Evolutionary conservation across 2,797 vertebrate species (phyloP), one percentile per base, ranked within the genome.

Genomic region (Acrossocheilus fasciatus): DNA sequence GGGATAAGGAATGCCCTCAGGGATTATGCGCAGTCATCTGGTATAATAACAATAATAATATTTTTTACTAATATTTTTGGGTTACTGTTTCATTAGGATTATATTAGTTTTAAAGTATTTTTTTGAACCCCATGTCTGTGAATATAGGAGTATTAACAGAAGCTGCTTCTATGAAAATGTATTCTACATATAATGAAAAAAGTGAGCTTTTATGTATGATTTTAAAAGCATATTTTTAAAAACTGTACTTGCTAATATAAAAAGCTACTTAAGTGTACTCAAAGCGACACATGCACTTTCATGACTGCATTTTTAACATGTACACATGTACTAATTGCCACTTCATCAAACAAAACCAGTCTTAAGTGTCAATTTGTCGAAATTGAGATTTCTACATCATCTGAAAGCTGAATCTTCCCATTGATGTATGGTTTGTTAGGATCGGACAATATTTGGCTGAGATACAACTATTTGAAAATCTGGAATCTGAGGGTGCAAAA

Each of bases 1-100:
- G 77, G 69, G 68, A 81, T 81, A 64, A 64, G 54, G 39, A 86
- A 39, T 80, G 84, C 77, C 64, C 54, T 81, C 41, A 73, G 14
- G 54, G 54, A 86, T 62, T 86, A 73, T 52, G 30, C 6, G 18
- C 52, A 36, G 0, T 81, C 68, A 12, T 30, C 68, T 72, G 84
- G 84, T 86, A 86, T 64, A 70, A 23, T 12, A 75, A 76, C 14
- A 72, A 30, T 12, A 75, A 76, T 20, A 72, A 30, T 3, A 15
- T 3, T 57, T 8, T 66, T 64, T 45, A 47, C n/a, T 23, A 66
- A 41, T 41, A 8, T 11, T 45, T 66, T 14, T 52, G 2, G n/a
- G 26, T 68, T 23, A 23, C 1, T 52, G 30, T 23, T 39, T n/a
- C 34, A 39, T 26, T 6, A 4, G 4, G 12, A 34, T 69, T 20